Base-by-base conservation (phyloP, 2,797 vertebrate species). In the Holocentrus rufus region DNA sequence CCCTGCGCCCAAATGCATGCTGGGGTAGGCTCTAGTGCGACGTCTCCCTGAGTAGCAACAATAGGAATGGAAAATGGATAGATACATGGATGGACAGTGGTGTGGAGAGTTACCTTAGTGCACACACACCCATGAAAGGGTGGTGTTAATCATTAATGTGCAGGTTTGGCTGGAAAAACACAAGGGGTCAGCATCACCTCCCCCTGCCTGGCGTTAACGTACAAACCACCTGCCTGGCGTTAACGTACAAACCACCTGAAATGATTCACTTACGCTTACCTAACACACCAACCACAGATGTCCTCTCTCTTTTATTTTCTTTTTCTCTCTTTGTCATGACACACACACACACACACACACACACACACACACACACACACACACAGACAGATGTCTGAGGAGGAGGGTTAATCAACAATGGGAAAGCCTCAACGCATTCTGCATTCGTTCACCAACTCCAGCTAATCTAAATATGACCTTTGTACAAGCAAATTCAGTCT, bases 101-200 rank as follows among this genome's bases (percentile, higher is more conserved):
- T 39, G 65, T 64, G 42, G 42, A 70, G 72, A 77, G 11, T 61
- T 56, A 23, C 6, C 39, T 46, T 60, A 30, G 22, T 1, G 55
- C 57, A 67, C 14, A 39, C 36, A 39, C 36, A 39, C 36, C 22
- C 1, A 58, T 57, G 1, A 17, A 22, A 39, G 54, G 20, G 1
- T 47, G 66, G 8, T 3, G 72, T 80, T 74, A 84, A 85, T 79
- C 44, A 85, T 81, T 85, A 80, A 77, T 13, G 52, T 0, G 0
- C 9, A 11, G 55, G 53, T 50, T 49, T 34, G 62, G 20, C 42
- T 47, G 52, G 47, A 70, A 61, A 72, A 52, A 80, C 76, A 74
- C 15, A 23, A 73, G 34, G 8, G 49, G 59, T 72, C 52, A 72
- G 50, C 8, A 47, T 76, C 68, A 68, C 70, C 53, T 72, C 55